These are phyloP conservation scores for Microchirus variegatus DNA, from an alignment of 2,797 vertebrate species.

Conservation along the genomic window DNA sequence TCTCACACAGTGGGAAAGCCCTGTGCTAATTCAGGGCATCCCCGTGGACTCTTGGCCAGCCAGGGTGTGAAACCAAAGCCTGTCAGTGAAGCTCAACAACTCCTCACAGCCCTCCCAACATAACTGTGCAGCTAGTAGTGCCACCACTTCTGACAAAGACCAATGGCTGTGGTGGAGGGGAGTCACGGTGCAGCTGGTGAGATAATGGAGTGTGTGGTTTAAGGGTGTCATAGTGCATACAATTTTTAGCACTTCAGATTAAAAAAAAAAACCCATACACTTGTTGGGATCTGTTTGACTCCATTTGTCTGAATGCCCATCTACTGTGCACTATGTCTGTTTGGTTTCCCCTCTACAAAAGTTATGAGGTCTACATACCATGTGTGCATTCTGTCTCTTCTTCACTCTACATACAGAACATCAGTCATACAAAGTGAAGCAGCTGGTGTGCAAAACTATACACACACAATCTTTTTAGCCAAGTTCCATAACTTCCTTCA, in stretches of 20 bases:
- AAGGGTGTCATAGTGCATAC: neutral
- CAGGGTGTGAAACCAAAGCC: constrained; percentile 49
- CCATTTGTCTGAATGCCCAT: neutral
- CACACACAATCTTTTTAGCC: neutral
- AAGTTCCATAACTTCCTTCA: neutral
- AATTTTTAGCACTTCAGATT: constrained; percentile 17
- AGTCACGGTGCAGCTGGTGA: constrained; percentile 9
- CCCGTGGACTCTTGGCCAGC: constrained; percentile 31
- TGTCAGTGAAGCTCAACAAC: constrained; percentile 54
- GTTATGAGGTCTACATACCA: too few relatives aligned
- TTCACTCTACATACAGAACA: too few relatives aligned
- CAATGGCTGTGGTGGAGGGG: constrained; percentile 2
- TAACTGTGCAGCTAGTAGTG: constrained; percentile 14
- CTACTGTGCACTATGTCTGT: neutral
- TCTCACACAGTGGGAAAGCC: constrained; percentile 52
- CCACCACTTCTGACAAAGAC: constrained; percentile 29
- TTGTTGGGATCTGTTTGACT: neutral
- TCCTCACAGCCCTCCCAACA: constrained; percentile 28
- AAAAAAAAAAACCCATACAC: neutral
- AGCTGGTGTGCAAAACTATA: too few relatives aligned
- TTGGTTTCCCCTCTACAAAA: neutral
- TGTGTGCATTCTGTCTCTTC: too few relatives aligned
- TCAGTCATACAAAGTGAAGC: too few relatives aligned
- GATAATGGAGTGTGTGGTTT: constrained; percentile 20
- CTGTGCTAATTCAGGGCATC: constrained; percentile 50